Evolutionary conservation across 2,888 invertebrate species (phyloP).

Genomic region (Crocallis elinguaria): DNA sequence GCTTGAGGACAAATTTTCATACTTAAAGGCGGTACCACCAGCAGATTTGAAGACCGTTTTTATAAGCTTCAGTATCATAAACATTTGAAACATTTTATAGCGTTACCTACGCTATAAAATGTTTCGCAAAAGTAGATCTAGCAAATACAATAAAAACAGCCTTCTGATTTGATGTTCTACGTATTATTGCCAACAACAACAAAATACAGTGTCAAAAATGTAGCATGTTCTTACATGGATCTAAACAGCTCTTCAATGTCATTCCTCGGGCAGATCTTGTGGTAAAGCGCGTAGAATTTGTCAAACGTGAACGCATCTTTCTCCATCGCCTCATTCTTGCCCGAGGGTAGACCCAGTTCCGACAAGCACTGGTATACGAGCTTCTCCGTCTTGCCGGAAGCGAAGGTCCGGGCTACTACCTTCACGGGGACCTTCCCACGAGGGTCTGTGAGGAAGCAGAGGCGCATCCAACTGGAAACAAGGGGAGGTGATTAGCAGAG

Average conservation of each 20-base stretch:
- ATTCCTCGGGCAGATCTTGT: conserved; percentile 99
- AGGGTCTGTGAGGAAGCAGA: conserved; percentile 96
- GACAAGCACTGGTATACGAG: conserved; percentile 98
- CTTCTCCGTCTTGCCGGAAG: conserved; percentile 99
- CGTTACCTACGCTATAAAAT: too few species aligned
- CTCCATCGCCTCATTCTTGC: conserved; percentile 98
- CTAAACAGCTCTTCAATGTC: conserved; percentile 99
- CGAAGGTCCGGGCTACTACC: conserved; percentile 98
- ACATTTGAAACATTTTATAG: too few species aligned
- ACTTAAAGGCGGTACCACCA: too few species aligned
- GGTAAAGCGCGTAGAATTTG: conserved; percentile 98
- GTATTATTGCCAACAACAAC: too few species aligned
- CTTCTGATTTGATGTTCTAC: too few species aligned
- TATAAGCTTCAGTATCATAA: too few species aligned
- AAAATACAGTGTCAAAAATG: too few species aligned
- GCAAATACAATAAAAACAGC: too few species aligned
- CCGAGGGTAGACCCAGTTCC: conserved; percentile 96
- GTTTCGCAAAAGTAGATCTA: too few species aligned
- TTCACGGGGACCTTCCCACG: conserved; percentile 98
- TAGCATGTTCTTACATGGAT: conserved; percentile 97
- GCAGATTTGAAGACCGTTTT: too few species aligned
- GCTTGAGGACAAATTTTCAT: too few species aligned
- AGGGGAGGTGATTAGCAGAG: conserved; percentile 37
- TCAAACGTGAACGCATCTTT: conserved; percentile 98
- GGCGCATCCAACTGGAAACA: conserved; percentile 97